Evolutionary conservation across 2,797 vertebrate species (phyloP).

Genomic region (Halcyon badia): DNA sequence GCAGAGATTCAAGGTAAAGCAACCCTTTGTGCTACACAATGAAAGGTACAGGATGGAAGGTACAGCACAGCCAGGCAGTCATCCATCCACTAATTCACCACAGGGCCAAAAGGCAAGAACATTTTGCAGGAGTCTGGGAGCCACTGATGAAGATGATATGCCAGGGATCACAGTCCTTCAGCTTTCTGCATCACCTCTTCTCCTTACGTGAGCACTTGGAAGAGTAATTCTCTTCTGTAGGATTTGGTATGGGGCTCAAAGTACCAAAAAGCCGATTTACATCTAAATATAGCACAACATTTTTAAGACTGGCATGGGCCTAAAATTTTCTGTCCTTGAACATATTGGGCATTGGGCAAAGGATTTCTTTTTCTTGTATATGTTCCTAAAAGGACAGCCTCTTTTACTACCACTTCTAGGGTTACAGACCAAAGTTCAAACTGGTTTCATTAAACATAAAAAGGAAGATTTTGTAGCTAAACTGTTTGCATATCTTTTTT

Average conservation of each 20-base stretch:
- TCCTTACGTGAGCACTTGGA: background rate
- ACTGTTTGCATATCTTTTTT: constrained; percentile 56
- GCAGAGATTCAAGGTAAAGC: background rate
- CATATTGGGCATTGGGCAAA: background rate
- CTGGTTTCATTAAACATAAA: constrained; percentile 32
- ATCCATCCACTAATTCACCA: background rate
- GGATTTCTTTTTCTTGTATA: background rate
- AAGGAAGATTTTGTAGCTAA: constrained; percentile 59
- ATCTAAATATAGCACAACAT: background rate
- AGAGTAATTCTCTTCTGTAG: background rate
- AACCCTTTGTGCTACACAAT: background rate
- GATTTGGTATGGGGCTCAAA: background rate
- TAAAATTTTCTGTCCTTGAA: background rate
- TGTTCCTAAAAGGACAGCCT: background rate
- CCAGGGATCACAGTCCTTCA: background rate
- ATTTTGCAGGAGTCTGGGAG: background rate
- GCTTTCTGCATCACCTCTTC: background rate
- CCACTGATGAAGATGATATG: accelerated
- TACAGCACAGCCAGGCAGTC: background rate
- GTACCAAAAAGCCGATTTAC: background rate
- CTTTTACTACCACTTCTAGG: constrained; percentile 10
- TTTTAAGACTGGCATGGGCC: background rate
- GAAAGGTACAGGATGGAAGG: background rate
- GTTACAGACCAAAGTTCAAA: constrained; percentile 36
- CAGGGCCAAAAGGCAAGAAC: background rate